Conservation (phyloP, 1,140 invertebrate species). For the Ooceraea biroi region DNA sequence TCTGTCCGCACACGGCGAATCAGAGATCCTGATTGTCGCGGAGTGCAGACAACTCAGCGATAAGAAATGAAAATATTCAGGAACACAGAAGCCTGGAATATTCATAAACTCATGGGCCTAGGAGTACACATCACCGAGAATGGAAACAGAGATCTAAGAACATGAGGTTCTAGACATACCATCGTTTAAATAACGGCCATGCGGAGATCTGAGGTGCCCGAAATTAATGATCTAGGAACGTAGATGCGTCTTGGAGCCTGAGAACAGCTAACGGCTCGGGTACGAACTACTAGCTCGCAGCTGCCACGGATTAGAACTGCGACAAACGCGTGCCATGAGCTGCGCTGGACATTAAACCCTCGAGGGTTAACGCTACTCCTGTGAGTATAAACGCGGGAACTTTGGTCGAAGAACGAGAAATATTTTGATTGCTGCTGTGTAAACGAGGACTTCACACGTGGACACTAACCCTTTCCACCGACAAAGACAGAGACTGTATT, state of each 20-base stretch:
- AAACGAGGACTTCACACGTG: constrained; percentile 61
- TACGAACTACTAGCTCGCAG: constrained; percentile 21
- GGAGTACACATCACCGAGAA: too few relatives aligned
- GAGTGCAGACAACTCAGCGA: too few relatives aligned
- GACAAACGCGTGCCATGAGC: constrained; percentile 51
- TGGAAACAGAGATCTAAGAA: not conserved
- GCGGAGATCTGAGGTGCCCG: not conserved
- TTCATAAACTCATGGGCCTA: not conserved
- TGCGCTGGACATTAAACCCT: constrained; percentile 52
- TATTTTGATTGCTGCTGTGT: constrained; percentile 62
- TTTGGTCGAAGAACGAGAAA: constrained; percentile 62
- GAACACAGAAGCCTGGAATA: not conserved
- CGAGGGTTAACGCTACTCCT: constrained; percentile 50
- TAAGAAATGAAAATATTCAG: not conserved
- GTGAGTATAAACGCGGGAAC: constrained; percentile 59
- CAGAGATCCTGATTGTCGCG: too few relatives aligned
- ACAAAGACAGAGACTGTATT: constrained; percentile 12
- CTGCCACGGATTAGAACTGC: constrained; percentile 45
- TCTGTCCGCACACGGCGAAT: not conserved
- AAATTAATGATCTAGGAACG: not conserved
- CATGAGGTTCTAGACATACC: not conserved
- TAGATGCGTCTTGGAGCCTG: constrained; percentile 2
- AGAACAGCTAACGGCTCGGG: not conserved
- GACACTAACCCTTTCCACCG: constrained; percentile 47
- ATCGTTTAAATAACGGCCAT: not conserved